phyloP scores from a whole-genome alignment of 2,113 vertebrate genomes.

The Elanus axillaris region DNA sequence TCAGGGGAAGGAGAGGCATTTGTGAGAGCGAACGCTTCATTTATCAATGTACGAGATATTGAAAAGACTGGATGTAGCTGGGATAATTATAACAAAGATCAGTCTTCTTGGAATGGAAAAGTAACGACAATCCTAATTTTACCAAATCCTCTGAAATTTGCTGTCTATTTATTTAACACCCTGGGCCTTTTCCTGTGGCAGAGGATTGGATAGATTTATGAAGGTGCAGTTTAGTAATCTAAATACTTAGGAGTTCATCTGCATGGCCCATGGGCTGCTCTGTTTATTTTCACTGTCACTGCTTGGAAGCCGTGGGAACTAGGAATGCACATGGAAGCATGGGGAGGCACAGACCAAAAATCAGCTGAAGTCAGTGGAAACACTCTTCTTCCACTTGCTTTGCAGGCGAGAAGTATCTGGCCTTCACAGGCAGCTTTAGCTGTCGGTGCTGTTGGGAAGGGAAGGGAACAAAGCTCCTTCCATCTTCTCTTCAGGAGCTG shows the following conservation, averaged over 20 bases:
- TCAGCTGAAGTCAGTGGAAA: not conserved
- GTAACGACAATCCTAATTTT: not conserved
- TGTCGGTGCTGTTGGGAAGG: not conserved
- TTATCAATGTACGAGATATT: not conserved
- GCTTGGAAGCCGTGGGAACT: not conserved
- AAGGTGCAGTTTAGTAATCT: not conserved
- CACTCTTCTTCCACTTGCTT: not conserved
- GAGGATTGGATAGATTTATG: not conserved
- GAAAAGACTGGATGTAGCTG: not conserved
- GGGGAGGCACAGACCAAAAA: not conserved
- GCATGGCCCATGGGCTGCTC: not conserved
- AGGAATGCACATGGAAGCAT: not conserved
- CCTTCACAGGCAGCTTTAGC: not conserved
- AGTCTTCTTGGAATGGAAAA: constrained; percentile 15
- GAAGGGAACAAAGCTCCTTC: not conserved
- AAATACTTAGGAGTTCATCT: not conserved
- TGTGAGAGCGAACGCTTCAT: not conserved
- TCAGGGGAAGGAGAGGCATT: constrained; percentile 12
- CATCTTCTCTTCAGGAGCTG: not conserved
- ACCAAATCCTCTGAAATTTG: constrained; percentile 28
- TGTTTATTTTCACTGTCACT: constrained; percentile 34
- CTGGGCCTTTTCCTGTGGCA: not conserved
- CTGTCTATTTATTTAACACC: constrained; percentile 11
- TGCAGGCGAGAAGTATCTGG: not conserved
- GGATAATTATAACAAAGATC: constrained; percentile 17